phyloP scores from a whole-genome alignment of 2,888 invertebrate genomes.

The Limnephilus marmoratus region DNA sequence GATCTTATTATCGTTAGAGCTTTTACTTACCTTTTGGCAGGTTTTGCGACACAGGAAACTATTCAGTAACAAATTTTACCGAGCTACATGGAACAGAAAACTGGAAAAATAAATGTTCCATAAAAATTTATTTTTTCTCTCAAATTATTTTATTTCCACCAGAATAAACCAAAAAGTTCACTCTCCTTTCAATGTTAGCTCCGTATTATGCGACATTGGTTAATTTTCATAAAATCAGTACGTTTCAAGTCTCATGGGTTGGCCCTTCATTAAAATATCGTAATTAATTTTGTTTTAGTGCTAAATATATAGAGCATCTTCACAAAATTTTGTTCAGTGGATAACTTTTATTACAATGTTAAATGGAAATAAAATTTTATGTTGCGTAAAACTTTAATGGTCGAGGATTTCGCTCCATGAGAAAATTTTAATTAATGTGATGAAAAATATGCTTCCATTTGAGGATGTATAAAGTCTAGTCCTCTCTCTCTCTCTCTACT shows the following conservation, averaged over 20 bases:
- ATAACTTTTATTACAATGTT: background rate
- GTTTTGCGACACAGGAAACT: background rate
- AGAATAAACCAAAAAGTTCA: background rate
- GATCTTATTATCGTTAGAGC: background rate
- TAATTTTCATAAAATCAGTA: background rate
- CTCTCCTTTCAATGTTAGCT: background rate
- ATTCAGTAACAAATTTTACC: background rate
- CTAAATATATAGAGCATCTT: background rate
- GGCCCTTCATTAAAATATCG: background rate
- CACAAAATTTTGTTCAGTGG: background rate
- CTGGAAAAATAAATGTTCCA: no score
- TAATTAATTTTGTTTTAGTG: background rate
- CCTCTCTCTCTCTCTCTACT: background rate
- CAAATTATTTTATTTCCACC: background rate
- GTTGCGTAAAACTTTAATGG: background rate
- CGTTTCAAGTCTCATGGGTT: background rate
- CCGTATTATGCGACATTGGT: background rate
- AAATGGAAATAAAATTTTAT: background rate
- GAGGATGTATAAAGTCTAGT: background rate
- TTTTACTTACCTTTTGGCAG: background rate
- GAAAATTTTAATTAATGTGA: background rate
- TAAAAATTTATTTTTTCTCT: background rate
- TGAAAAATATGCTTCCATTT: background rate
- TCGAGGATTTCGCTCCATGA: background rate
- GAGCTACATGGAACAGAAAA: background rate